These are phyloP conservation scores for Orthonevra nobilis DNA, from an alignment of 2,888 invertebrate genomes.

Conservation along the genomic window DNA sequence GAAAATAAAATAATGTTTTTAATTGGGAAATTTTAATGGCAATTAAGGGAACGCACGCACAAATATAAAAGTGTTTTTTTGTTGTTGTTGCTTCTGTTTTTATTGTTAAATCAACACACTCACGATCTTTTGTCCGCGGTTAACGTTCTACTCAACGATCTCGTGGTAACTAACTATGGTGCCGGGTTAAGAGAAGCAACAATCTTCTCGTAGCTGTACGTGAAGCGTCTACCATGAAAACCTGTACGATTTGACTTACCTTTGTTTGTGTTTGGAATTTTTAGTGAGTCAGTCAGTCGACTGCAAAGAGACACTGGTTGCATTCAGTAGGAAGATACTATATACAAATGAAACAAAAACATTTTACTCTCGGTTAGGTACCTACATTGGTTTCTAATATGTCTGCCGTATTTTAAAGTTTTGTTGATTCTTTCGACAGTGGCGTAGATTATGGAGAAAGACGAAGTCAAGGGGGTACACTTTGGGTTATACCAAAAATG, in stretches of 20 bases:
- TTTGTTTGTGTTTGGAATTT: slow-evolving; percentile 55
- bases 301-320: slow-evolving; percentile 35
- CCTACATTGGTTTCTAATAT: slow-evolving; percentile 1
- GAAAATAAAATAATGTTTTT: background rate
- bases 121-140: slow-evolving; percentile 45
- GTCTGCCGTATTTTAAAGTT: slow-evolving; percentile 3
- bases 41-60: no score
- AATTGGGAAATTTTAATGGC: background rate
- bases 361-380: background rate
- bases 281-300: slow-evolving; percentile 53
- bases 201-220: background rate
- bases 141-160: slow-evolving; percentile 55
- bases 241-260: slow-evolving; percentile 33
- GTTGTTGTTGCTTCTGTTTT: no score
- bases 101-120: slow-evolving; percentile 19
- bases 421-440: slow-evolving; percentile 1
- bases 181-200: slow-evolving; percentile 50
- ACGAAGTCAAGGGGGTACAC: no score
- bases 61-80: no score
- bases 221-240: slow-evolving; percentile 7
- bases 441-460: slow-evolving; percentile 7
- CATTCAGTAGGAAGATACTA: slow-evolving; percentile 4
- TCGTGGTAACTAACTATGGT: slow-evolving; percentile 48
- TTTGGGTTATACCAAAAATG: no score
- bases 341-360: slow-evolving; percentile 30